These are phyloP conservation scores for Formica exsecta DNA, from an alignment of 1,140 invertebrate species.

Conservation along the genomic window DNA sequence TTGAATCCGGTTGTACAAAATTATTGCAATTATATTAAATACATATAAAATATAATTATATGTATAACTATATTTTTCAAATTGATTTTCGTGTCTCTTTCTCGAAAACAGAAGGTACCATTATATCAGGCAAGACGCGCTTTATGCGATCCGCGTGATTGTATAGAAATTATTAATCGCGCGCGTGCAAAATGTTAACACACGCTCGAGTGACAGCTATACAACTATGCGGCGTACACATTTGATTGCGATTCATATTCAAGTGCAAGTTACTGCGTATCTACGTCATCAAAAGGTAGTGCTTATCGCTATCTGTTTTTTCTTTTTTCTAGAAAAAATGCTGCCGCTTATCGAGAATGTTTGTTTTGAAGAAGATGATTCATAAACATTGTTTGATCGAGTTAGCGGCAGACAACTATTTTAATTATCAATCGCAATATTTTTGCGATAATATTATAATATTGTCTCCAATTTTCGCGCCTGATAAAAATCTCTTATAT, in stretches of 20 bases:
- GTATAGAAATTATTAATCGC: not conserved
- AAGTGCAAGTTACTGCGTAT: not conserved
- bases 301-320: not conserved
- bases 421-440: not conserved
- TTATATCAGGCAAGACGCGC: not conserved
- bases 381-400: not conserved
- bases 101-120: not conserved
- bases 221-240: not conserved
- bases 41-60: not conserved
- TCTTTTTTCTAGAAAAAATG: too few species aligned
- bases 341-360: not conserved
- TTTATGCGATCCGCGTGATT: not conserved
- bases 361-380: not conserved
- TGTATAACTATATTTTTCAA: not conserved
- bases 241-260: not conserved
- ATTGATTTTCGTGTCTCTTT: not conserved
- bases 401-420: not conserved
- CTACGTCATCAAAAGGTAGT: too few species aligned
- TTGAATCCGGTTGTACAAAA: not conserved
- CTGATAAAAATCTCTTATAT: not conserved
- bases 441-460: not conserved
- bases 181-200: not conserved
- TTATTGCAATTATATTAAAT: not conserved
- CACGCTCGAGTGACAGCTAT: not conserved
- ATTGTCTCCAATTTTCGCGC: not conserved